Conservation (phyloP, 2,797 vertebrate genomes). For the Pseudomugil gertrudae region DNA sequence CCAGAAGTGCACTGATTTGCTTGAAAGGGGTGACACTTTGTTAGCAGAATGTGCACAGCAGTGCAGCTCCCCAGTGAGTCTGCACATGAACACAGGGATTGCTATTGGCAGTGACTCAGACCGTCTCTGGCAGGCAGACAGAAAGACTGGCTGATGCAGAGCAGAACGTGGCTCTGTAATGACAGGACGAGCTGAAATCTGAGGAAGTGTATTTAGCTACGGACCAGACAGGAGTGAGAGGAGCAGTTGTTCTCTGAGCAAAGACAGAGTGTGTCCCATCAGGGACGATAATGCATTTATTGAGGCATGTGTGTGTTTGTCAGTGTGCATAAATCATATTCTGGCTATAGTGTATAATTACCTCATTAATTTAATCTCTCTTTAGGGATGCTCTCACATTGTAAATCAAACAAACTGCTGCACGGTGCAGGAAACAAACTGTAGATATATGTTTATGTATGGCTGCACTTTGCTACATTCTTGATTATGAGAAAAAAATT, state of each 20-base stretch:
- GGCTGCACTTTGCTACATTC: not conserved
- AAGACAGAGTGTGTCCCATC: conserved; percentile 50
- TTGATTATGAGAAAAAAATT: not conserved
- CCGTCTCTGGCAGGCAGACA: conserved; percentile 49
- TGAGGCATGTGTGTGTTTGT: conserved; percentile 41
- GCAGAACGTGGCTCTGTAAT: conserved; percentile 44
- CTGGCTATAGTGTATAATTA: conserved; percentile 73
- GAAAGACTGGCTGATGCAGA: conserved; percentile 45
- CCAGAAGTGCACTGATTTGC: conserved; percentile 10
- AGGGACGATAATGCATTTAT: conserved; percentile 19
- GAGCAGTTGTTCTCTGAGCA: conserved; percentile 63
- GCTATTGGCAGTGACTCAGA: conserved; percentile 54
- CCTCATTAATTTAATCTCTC: conserved; percentile 78
- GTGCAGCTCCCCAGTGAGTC: conserved; percentile 58
- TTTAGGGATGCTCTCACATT: conserved; percentile 59
- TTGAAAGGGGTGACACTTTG: conserved; percentile 28
- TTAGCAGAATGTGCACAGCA: conserved; percentile 41
- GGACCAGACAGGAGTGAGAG: conserved; percentile 36
- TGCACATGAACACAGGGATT: conserved; percentile 52
- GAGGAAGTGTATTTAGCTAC: conserved; percentile 39
- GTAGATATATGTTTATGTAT: conserved; percentile 16
- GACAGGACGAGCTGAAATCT: conserved; percentile 32
- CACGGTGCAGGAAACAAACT: conserved; percentile 14
- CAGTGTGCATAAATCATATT: conserved; percentile 71
- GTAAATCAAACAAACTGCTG: conserved; percentile 73